phyloP scores from a whole-genome alignment of 2,113 vertebrate genomes.

The Megaceryle maxima region DNA sequence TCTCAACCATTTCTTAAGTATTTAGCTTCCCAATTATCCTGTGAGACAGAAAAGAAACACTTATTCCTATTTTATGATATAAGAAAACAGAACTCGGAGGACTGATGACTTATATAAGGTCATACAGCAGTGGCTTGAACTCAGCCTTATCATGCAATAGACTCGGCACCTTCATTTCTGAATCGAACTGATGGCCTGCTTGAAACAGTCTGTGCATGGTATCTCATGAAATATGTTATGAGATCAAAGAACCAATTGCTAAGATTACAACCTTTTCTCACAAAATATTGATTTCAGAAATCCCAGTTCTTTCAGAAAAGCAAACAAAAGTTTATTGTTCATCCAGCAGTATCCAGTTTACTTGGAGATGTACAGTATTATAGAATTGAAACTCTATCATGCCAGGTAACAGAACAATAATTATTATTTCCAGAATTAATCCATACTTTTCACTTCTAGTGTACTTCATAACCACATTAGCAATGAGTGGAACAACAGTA shows the following conservation, averaged over 20 bases:
- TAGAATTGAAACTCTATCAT: not conserved
- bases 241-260: not conserved
- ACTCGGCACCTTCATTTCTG: not conserved
- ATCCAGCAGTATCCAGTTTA: not conserved
- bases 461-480: not conserved
- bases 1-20: constrained; percentile 12
- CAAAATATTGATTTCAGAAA: not conserved
- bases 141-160: not conserved
- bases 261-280: not conserved
- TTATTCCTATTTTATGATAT: constrained; percentile 9
- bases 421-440: not conserved
- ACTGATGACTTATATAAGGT: constrained; percentile 3
- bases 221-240: not conserved
- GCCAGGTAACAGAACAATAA: not conserved
- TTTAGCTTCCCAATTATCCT: not conserved
- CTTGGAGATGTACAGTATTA: not conserved
- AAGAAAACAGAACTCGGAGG: not conserved
- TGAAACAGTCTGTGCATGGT: not conserved
- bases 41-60: not conserved
- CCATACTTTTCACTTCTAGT: not conserved
- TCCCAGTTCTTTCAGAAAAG: not conserved
- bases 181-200: not conserved
- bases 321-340: not conserved
- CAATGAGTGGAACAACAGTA: not conserved
- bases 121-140: not conserved